Base-by-base conservation (phyloP, 2,888 invertebrate species). In the Colostygia pectinataria region DNA sequence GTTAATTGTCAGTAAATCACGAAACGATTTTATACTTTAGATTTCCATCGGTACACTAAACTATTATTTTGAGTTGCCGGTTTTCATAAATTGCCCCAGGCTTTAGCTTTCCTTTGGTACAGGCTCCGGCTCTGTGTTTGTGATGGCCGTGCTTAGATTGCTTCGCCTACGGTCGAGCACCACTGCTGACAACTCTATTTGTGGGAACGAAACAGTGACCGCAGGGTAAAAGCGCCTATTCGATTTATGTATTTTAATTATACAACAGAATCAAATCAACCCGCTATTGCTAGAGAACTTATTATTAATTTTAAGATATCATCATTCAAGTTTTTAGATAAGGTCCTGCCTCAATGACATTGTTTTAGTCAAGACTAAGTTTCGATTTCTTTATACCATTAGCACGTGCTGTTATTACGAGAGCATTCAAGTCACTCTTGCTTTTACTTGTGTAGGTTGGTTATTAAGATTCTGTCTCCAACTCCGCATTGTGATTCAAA, bases 171-270 rank as follows among this genome's bases (percentile, higher is more conserved):
- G 73, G 70, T 63, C 77, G 74, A 72, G 65, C 63, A 65, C 66
- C 64, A 52, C 42, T 58, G 60, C 71, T 72, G 77, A 82, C 79
- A 80, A 71, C 66, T 83, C 69, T 78, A 81, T 83, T 76, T 77
- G 73, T 71, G 46, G 37, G 65, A 62, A 59, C 61, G 48, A 53
- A 45, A 53, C 53, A 53, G 39, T 28, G 38, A 52, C 36, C 42
- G 13, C 28, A 13, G 43, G 39, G 24, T 27, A 27, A 29, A 13
- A 2, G 5, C 15, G 10, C 15, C 7, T 12, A 27, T 25, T 31
- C 14, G n/a, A 28, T 28, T 36, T 36, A 39, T 32, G 29, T 10
- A 23, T 43, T 28, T 36, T 23, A 34, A 34, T 34, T n/a, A 23
- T 8, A n/a, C 1, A 6, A 23, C 2, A 23, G n/a, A n/a, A 9